Evolutionary conservation across 2,888 invertebrate species (phyloP), one percentile per base, ranked within the genome.

Genomic region (Caenorhabditis macrosperma): DNA sequence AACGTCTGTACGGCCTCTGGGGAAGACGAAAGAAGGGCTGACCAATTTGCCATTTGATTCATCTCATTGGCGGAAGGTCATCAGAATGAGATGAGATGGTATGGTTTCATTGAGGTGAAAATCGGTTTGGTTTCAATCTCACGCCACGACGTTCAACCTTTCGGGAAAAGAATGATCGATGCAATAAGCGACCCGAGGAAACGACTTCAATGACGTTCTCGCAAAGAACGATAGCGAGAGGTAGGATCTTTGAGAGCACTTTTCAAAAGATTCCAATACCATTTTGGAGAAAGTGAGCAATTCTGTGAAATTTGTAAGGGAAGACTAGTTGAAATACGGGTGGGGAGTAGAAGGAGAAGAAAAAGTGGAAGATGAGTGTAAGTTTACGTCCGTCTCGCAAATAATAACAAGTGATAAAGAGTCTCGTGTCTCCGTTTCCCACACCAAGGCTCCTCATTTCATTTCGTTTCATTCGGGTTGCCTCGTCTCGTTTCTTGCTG

Each of bases 11-110:
- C 20, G 46, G 30, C 44, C 28, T 46, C 30, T 54, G 35, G 68
- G n/a, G n/a, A n/a, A n/a, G n/a, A n/a, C n/a, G n/a, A 24, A 41
- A 22, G 38, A 50, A 54, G 28, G 24, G 44, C 54, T 52, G 60
- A 61, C 71, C 71, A 71, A 71, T 71, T 71, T 71, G 61, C 71
- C 71, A 71, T 71, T 71, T 71, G 44, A 71, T 71, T 61, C 69
- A 69, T 69, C 60, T 69, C 60, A 52, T 69, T 69, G 68, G 68
- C 68, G 57, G 69, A 60, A 60, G 69, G 69, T 60, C 69, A 68
- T 28, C 67, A 55, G 57, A 50, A 57, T 33, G 68, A 68, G 68
- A 59, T 68, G 28, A 55, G 28, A 50, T 52, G 54, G 54, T 28
- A 66, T 46, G 46, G 46, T 52, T 26, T 52, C 52, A 28, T 28